These are phyloP conservation scores for Micromussa lordhowensis DNA, from an alignment of 92 coral and sea anemone genomes.

Conservation along the genomic window DNA sequence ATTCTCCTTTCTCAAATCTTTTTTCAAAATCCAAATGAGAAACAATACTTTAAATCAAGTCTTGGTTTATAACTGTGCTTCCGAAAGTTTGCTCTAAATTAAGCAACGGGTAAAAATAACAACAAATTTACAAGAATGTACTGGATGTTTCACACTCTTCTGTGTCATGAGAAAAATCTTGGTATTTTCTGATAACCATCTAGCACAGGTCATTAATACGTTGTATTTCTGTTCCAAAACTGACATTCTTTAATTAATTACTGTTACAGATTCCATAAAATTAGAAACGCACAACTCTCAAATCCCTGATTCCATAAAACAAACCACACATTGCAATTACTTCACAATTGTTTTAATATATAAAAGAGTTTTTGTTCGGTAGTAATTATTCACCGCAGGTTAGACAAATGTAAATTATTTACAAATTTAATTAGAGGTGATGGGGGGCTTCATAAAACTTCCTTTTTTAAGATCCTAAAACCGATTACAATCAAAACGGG, in stretches of 20 bases:
- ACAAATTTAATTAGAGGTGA: not conserved
- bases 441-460: slow-evolving; percentile 1
- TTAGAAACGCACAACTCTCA: not conserved
- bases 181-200: slow-evolving; percentile 16
- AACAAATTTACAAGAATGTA: not conserved
- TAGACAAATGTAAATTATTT: slow-evolving; percentile 24
- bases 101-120: not conserved
- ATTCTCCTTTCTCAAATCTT: not conserved
- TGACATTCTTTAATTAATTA: slow-evolving; percentile 11
- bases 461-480: slow-evolving; percentile 2
- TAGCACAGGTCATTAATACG: not conserved
- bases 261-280: not conserved
- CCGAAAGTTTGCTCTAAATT: not conserved
- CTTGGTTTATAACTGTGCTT: not conserved
- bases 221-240: slow-evolving; percentile 2
- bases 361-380: not conserved
- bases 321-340: not conserved
- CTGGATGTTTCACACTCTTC: not conserved
- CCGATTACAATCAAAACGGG: slow-evolving; percentile 7
- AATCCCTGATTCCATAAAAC: not conserved
- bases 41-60: not conserved
- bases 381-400: not conserved
- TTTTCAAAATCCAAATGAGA: not conserved
- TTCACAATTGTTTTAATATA: slow-evolving; percentile 1
- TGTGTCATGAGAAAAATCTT: slow-evolving; percentile 3